Evolutionary conservation across 2,113 vertebrate species (phyloP).

Genomic region (Glareola pratincola): DNA sequence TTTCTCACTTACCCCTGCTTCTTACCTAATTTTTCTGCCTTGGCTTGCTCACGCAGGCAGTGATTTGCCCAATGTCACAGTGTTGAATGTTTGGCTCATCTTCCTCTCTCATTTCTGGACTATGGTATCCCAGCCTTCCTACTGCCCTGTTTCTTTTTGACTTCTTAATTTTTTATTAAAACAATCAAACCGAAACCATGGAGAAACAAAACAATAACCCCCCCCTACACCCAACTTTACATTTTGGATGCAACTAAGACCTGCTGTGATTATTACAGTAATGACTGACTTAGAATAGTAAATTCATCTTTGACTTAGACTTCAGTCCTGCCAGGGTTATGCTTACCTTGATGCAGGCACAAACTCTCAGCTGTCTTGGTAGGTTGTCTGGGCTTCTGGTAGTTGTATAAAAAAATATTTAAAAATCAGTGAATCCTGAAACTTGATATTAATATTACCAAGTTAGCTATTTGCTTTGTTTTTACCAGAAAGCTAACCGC

Average conservation of each 20-base stretch:
- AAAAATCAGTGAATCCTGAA: neutral
- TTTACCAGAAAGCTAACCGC: neutral
- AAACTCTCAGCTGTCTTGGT: neutral
- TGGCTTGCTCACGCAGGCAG: neutral
- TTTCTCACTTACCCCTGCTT: neutral
- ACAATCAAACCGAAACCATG: neutral
- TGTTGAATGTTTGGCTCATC: neutral
- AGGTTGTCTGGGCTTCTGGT: neutral
- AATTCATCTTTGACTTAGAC: neutral
- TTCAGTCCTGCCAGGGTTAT: neutral
- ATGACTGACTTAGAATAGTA: neutral
- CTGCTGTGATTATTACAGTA: neutral
- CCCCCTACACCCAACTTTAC: too few relatives aligned
- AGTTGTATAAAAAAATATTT: neutral
- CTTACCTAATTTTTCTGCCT: neutral
- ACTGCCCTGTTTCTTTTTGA: neutral
- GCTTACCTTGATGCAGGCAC: neutral
- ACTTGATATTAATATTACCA: neutral
- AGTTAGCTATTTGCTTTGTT: neutral
- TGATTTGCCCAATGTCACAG: neutral
- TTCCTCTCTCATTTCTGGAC: neutral
- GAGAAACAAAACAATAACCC: neutral
- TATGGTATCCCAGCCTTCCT: neutral
- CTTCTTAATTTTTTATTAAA: neutral
- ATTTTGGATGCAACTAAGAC: neutral